phyloP scores from a whole-genome alignment of 2,113 vertebrate species.

The Caranx melampygus region DNA sequence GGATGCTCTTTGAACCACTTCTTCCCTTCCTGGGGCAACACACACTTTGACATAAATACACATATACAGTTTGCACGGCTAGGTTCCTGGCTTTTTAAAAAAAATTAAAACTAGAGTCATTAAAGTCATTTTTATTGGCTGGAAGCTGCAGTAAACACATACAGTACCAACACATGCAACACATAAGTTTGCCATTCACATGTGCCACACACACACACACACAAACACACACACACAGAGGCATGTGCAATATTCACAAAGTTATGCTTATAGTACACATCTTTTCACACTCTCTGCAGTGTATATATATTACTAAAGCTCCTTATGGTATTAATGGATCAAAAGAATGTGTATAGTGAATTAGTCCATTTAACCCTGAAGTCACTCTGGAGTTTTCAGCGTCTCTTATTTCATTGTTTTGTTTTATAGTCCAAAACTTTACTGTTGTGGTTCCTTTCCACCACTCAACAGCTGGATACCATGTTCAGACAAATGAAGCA shows the following conservation, averaged over 20 bases:
- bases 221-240: neutral
- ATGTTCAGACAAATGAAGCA: neutral
- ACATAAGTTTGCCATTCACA: no score
- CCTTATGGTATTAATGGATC: neutral
- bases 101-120: slow-evolving; percentile 1
- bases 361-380: neutral
- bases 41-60: neutral
- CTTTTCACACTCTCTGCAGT: neutral
- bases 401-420: neutral
- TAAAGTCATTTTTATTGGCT: slow-evolving; percentile 1
- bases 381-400: neutral
- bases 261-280: neutral
- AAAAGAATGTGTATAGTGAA: neutral
- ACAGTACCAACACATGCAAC: no score
- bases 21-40: slow-evolving; percentile 27
- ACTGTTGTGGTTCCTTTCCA: neutral
- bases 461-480: neutral
- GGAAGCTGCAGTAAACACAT: neutral
- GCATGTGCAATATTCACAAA: neutral
- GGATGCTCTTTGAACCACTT: slow-evolving; percentile 58
- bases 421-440: neutral
- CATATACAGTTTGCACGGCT: slow-evolving; percentile 2
- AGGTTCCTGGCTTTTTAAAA: slow-evolving; percentile 21
- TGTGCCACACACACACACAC: no score
- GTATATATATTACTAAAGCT: neutral